These are phyloP conservation scores for Oreochromis mossambicus DNA, from an alignment of 2,797 vertebrate species.

Conservation along the genomic window DNA sequence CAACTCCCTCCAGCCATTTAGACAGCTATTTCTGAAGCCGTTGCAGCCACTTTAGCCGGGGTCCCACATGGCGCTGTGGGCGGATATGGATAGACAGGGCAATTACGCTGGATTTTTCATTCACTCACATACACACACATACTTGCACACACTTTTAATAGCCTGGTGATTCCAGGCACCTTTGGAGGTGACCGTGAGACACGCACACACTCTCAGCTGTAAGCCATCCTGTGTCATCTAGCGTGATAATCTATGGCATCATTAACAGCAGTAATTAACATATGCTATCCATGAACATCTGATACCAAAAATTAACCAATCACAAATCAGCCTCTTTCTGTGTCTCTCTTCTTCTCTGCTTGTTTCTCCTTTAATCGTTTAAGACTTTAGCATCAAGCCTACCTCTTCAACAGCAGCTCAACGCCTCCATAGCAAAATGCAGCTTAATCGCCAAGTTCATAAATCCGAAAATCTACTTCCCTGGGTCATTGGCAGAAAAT, in stretches of 20 bases:
- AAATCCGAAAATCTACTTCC: constrained; percentile 44
- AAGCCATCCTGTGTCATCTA: constrained; percentile 18
- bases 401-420: constrained; percentile 19
- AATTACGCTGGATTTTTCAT: constrained; percentile 61
- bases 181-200: constrained; percentile 29
- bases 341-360: background rate
- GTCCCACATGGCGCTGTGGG: constrained; percentile 66
- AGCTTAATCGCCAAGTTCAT: constrained; percentile 42
- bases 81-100: constrained; percentile 65
- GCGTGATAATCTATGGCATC: constrained; percentile 45
- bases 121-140: background rate
- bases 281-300: constrained; percentile 41
- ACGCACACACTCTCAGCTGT: constrained; percentile 21
- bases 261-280: constrained; percentile 57
- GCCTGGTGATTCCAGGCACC: constrained; percentile 42
- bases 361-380: constrained; percentile 10
- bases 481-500: constrained; percentile 42
- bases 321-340: background rate
- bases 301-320: constrained; percentile 23
- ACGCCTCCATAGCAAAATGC: constrained; percentile 34
- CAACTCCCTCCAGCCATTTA: constrained; percentile 65
- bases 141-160: constrained; percentile 28
- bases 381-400: constrained; percentile 16
- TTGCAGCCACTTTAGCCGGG: constrained; percentile 59
- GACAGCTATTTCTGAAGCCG: constrained; percentile 63